phyloP scores from a whole-genome alignment of 2,797 vertebrate species.

The Botia kubotai region DNA sequence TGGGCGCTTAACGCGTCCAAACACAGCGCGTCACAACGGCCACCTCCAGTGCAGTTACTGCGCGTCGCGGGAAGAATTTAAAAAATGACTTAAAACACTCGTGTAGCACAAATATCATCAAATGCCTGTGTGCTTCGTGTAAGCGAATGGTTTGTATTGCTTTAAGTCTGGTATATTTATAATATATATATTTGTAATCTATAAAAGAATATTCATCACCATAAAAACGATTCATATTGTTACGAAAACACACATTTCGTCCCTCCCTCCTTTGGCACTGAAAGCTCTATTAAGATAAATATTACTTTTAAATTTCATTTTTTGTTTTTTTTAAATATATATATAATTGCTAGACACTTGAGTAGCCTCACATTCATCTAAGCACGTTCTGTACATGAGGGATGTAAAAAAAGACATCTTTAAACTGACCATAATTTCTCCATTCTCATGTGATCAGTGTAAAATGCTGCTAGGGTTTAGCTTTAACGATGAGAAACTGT shows the following conservation, averaged over 20 bases:
- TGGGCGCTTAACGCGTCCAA: neutral
- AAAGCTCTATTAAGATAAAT: slow-evolving; percentile 43
- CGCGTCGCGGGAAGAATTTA: slow-evolving; percentile 3
- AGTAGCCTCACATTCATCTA: slow-evolving; percentile 75
- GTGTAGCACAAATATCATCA: slow-evolving; percentile 11
- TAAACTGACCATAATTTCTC: slow-evolving; percentile 3
- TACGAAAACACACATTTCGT: slow-evolving; percentile 63
- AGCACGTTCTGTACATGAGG: slow-evolving; percentile 72
- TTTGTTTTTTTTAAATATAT: slow-evolving; percentile 66
- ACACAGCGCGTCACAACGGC: too few relatives aligned
- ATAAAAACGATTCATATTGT: slow-evolving; percentile 75
- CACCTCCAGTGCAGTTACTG: too few relatives aligned
- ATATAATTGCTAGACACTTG: slow-evolving; percentile 74
- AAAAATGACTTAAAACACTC: neutral
- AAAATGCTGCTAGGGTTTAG: slow-evolving; percentile 19
- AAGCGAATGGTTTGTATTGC: slow-evolving; percentile 77
- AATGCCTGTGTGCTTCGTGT: slow-evolving; percentile 57
- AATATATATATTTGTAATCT: slow-evolving; percentile 48
- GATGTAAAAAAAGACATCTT: slow-evolving; percentile 49
- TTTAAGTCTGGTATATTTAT: slow-evolving; percentile 75
- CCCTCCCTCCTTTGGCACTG: slow-evolving; percentile 78
- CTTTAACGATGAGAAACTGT: slow-evolving; percentile 10
- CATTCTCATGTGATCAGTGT: slow-evolving; percentile 1
- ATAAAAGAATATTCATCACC: slow-evolving; percentile 75
- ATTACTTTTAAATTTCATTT: slow-evolving; percentile 60